Evolutionary conservation across 1,140 invertebrate genomes (phyloP).

Genomic region (Agrypnia vestita): DNA sequence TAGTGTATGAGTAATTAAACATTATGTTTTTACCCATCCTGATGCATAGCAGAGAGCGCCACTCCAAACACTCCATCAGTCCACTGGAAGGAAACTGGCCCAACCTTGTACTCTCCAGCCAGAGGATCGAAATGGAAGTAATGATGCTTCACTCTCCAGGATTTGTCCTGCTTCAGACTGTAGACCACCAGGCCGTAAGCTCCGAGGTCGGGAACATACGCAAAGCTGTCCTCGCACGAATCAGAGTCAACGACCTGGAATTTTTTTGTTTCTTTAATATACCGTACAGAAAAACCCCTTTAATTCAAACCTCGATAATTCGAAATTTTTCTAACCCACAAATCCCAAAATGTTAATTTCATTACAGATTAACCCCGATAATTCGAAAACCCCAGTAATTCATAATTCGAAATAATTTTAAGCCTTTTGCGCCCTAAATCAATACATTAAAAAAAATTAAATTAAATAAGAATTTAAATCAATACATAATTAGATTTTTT

Average conservation of each 20-base stretch:
- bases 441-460: too few species aligned
- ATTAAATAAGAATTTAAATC: too few species aligned
- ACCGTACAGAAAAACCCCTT: too few species aligned
- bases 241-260: slow-evolving; percentile 78
- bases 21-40: slow-evolving; percentile 69
- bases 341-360: too few species aligned
- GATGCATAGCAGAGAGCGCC: slow-evolving; percentile 75
- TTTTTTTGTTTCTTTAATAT: slow-evolving; percentile 7
- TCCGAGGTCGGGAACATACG: slow-evolving; percentile 83
- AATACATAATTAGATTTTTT: too few species aligned
- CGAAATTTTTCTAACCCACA: too few species aligned
- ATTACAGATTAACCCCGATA: too few species aligned
- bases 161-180: slow-evolving; percentile 80
- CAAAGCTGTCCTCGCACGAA: slow-evolving; percentile 81
- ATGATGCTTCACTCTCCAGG: slow-evolving; percentile 84
- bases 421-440: too few species aligned
- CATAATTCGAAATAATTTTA: too few species aligned
- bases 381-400: too few species aligned
- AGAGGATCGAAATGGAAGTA: slow-evolving; percentile 88
- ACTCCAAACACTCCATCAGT: slow-evolving; percentile 83
- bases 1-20: neutral
- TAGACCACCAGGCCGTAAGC: slow-evolving; percentile 85
- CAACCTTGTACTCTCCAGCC: slow-evolving; percentile 80
- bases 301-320: too few species aligned
- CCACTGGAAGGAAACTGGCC: slow-evolving; percentile 84